Base-by-base conservation (phyloP, 2,113 vertebrate genomes). In the Urocolius indicus region DNA sequence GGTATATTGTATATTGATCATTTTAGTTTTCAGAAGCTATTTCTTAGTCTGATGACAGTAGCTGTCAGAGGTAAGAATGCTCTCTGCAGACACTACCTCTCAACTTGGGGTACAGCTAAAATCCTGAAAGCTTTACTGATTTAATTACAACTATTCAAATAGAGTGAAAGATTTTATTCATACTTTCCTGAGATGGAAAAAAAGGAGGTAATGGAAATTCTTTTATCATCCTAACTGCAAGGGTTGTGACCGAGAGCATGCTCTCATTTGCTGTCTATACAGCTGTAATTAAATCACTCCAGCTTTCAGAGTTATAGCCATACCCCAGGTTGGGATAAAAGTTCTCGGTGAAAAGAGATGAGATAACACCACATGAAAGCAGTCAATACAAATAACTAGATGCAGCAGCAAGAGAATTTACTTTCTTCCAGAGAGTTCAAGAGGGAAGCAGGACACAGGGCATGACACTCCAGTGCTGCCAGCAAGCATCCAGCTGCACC, bases 281-380 rank as follows among this genome's bases (percentile, higher is more conserved):
- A 84, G 68, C 46, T 88, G 84, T 90, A 91, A 96, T 88, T 94
- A 96, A 96, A 93, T 77, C 12, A 79, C 63, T 79, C 61, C 91
- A 66, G 83, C 63, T 91, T 93, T 88, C 45, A 75, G 75, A 49
- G 52, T 90, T 78, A 62, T 61, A 94, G 30, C 57, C n/a, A 46
- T 87, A 87, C 76, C 75, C 69, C 61, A 79, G 63, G 43, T 45
- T 48, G 63, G 48, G 75, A 85, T 92, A 72, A 87, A 87, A 97
- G 76, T 67, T 93, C 6, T 1, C 63, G 46, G 36, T 22, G 46
- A 81, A 69, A 69, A 76, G 49, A 89, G 63, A 80, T 68, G 69
- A 59, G 68, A 21, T 49, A 62, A 49, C 36, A 71, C 48, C 55
- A 61, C 22, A 36, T n/a, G 51, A 83, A 76, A 83, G 36, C 48